These are phyloP conservation scores for Margarornis squamiger DNA, from an alignment of 2,797 vertebrate genomes.

Conservation along the genomic window DNA sequence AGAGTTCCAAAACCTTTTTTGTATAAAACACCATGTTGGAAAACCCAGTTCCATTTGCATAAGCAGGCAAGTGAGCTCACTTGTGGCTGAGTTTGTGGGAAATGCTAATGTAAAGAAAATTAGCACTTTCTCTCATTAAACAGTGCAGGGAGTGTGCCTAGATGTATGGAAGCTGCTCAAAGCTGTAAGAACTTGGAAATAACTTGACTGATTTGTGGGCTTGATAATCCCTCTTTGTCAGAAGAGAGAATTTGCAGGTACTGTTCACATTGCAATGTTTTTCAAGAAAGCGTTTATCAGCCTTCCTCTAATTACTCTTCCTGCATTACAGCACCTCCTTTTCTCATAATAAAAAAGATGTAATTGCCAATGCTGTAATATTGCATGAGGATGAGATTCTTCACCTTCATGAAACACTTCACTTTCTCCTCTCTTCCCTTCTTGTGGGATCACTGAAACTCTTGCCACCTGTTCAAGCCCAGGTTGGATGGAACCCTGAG, in stretches of 20 bases:
- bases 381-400: neutral
- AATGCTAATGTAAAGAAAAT: slow-evolving; percentile 2
- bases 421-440: neutral
- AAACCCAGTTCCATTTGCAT: neutral
- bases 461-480: fast-evolving
- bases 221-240: neutral
- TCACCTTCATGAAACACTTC: neutral
- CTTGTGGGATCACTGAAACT: neutral
- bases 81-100: neutral
- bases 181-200: neutral
- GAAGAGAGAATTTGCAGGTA: neutral
- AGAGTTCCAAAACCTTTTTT: neutral
- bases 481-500: neutral
- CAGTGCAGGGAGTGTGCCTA: neutral
- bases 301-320: neutral
- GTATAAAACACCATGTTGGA: neutral
- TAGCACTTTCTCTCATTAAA: neutral
- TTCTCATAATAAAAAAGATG: neutral
- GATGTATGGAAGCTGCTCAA: neutral
- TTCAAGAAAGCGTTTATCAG: neutral
- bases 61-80: fast-evolving
- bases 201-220: neutral
- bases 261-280: neutral
- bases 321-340: neutral
- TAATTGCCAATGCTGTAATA: neutral